phyloP scores from a whole-genome alignment of 1,140 invertebrate genomes.

The Anadara kagoshimensis region DNA sequence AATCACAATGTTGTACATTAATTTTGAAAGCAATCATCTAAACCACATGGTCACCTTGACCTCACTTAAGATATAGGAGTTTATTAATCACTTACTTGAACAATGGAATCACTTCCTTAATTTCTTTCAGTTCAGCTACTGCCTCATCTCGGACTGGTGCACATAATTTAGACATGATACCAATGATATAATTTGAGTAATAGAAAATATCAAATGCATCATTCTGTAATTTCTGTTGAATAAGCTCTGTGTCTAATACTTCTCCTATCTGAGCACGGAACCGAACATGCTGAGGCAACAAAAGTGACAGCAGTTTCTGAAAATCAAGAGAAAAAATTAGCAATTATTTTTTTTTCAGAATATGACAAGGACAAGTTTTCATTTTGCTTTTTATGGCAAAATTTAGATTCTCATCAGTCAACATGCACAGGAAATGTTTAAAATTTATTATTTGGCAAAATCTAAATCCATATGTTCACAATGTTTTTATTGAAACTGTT shows the following conservation, averaged over 20 bases:
- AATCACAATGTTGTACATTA: no score
- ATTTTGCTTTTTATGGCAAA: neutral
- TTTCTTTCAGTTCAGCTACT: constrained; percentile 84
- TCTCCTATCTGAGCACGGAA: constrained; percentile 89
- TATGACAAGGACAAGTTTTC: constrained; percentile 4
- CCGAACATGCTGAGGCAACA: constrained; percentile 89
- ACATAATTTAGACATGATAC: constrained; percentile 91
- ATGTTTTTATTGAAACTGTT: no score
- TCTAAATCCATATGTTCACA: no score
- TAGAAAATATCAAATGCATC: constrained; percentile 88
- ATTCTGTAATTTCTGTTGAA: constrained; percentile 85
- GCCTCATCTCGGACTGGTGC: constrained; percentile 94
- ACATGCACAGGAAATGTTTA: no score
- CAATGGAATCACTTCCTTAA: constrained; percentile 87
- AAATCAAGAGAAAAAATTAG: constrained; percentile 48
- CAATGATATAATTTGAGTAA: constrained; percentile 91
- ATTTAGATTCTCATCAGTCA: no score
- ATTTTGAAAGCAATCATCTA: no score
- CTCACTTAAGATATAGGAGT: no score
- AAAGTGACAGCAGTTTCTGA: constrained; percentile 83
- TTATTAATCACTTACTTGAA: constrained; percentile 87
- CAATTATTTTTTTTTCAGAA: neutral
- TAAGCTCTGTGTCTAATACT: constrained; percentile 89
- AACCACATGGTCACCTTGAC: no score
- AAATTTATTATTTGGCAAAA: neutral